Base-by-base conservation (phyloP, 2,113 vertebrate species). In the Hippopotamus amphibius region DNA sequence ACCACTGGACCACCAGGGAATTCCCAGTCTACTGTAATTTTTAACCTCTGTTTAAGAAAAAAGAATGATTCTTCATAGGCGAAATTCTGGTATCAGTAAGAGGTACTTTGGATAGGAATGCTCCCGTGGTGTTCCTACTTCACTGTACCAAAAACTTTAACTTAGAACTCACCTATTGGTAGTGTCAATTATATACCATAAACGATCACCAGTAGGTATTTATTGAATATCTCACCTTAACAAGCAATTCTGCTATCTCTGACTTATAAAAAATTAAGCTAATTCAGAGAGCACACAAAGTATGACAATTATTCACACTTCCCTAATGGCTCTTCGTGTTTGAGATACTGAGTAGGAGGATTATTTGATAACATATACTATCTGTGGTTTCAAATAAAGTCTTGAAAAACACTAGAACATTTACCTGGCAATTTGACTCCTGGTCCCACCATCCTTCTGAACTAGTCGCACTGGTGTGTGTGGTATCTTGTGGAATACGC, bases 401-500 rank as follows among this genome's bases (percentile, higher is more conserved):
- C 30, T 93, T 93, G 24, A 77, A 92, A 91, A 94, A 86, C 17
- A 90, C 37, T 48, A 74, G 79, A 93, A 90, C 4, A 77, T 89
- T 98, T 97, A 99, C 99, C 98, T 99, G 98, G 76, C 96, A 96
- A 77, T 61, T 96, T 81, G 97, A 65, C 84, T 99, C 99, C 77
- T 96, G 98, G 68, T 99, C 99, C 99, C 99, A 99, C 99, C 99
- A 99, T 86, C 98, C 99, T 95, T 99, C 99, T 21, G 99, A 98
- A 61, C 97, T 98, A 22, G 98, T 69, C n/a, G 98, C 97, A 80
- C 86, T 98, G 87, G 98, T 98, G 90, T 99, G 99, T 92, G 99
- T 68, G 28, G 98, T 83, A 66, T 99, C 99, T 97, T 99, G 99
- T 48, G 99, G 99, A 96, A 99, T 98, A 3, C 99, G 99, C 99